Base-by-base conservation (phyloP, 1,140 invertebrate genomes). In the Frieseomelitta varia region DNA sequence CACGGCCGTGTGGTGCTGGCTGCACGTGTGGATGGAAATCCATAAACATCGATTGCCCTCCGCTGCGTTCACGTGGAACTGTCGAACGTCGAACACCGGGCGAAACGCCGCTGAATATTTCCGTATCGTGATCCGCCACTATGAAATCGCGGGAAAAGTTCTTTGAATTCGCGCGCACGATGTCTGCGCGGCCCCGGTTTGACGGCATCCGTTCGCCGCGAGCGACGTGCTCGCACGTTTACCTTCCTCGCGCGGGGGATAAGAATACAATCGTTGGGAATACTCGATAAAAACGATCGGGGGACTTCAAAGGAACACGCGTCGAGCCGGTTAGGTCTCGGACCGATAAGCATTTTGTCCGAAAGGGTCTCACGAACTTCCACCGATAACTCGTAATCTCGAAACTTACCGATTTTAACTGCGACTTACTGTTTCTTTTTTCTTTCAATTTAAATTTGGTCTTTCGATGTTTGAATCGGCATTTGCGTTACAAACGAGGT, bases 21-120 rank as follows among this genome's bases (percentile, higher is more conserved):
- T 75, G 83, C 78, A 88, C 85, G 82, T 88, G 90, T 91, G 89
- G 87, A 89, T 91, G 86, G 89, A 91, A 93, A 93, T 93, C 92
- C 92, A 93, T 93, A 93, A 92, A 93, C 92, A 93, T 93, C 90
- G 92, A 93, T 93, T 93, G 90, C 90, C 88, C 75, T 85, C 80
- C 85, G 89, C 24, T 61, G 4, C 58, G 58, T 87, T 69, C 73
- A 65, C 80, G 85, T 78, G 53, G 39, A 69, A 88, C 68, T 24
- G 58, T n/a, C 24, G 39, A 71, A 67, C 61, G 56, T 84, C 84
- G 86, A 90, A 86, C 47, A 69, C 56, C 55, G 71, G 39, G 27
- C 78, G 24, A 55, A 51, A 79, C 51, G 2, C 39, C 39, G 55
- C 63, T 79, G 58, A 86, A 89, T 86, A 84, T 80, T 84, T 73